Percentiles rank a stretch among this genome's conserved stretches.
Conservation (phyloP, 2,113 vertebrate species). For the Trogon melanurus region DNA sequence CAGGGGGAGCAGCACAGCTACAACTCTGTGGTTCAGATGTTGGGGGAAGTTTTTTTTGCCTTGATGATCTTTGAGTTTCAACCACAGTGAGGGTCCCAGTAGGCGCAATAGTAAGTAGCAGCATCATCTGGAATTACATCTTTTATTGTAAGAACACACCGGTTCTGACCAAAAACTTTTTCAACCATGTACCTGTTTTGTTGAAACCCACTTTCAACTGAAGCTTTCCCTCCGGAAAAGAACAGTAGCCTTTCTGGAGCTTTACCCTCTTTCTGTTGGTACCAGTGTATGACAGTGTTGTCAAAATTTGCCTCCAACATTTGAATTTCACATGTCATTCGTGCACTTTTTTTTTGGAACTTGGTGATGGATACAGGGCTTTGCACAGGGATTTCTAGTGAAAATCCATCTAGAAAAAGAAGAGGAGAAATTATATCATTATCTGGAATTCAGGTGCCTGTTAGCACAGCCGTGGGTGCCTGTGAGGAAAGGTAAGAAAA, state of each 20-base stretch:
- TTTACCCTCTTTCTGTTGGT: not conserved
- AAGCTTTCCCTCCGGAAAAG: not conserved
- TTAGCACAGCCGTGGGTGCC: no score
- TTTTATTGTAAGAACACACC: not conserved
- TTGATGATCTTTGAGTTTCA: not conserved
- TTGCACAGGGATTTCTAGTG: not conserved
- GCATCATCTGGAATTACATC: not conserved
- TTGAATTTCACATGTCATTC: not conserved
- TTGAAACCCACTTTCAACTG: not conserved
- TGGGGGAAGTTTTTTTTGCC: not conserved
- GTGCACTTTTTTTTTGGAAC: not conserved
- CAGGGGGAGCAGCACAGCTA: not conserved
- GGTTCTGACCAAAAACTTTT: not conserved
- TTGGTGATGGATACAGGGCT: not conserved
- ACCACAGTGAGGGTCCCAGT: not conserved
- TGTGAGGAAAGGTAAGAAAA: not conserved
- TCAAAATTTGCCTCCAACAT: not conserved
- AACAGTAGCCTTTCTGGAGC: not conserved
- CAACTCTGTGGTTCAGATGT: not conserved
- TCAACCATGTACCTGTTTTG: not conserved
- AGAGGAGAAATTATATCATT: no score
- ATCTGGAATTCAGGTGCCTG: not conserved
- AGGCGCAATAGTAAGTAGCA: slow-evolving; percentile 19
- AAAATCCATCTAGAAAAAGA: not conserved
- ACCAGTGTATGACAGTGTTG: not conserved